These are phyloP conservation scores for Dromococcyx pavoninus DNA, from an alignment of 2,797 vertebrate genomes.

Conservation along the genomic window DNA sequence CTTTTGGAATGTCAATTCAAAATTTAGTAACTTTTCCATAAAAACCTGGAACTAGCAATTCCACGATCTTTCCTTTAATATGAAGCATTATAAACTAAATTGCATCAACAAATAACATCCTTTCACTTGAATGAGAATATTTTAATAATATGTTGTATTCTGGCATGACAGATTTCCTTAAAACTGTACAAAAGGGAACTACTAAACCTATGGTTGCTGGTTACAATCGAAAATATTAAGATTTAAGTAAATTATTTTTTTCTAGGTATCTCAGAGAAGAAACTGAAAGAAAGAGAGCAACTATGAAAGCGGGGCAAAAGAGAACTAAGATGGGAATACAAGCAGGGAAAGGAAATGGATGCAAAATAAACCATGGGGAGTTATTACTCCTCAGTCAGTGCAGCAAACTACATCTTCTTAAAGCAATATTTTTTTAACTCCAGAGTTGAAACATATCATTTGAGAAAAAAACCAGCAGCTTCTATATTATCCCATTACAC, in stretches of 20 bases:
- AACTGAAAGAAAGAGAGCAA: background rate
- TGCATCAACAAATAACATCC: background rate
- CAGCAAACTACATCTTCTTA: background rate
- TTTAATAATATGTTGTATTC: background rate
- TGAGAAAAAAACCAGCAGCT: background rate
- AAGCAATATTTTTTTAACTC: background rate
- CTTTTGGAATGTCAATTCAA: background rate
- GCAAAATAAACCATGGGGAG: background rate
- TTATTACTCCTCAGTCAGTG: background rate
- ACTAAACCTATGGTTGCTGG: background rate
- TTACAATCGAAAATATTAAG: background rate
- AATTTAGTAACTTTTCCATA: background rate
- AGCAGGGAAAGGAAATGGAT: background rate
- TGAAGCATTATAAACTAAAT: background rate
- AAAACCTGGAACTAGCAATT: background rate
- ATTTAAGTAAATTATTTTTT: background rate
- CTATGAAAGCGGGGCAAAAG: background rate
- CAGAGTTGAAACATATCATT: accelerated
- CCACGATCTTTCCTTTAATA: background rate
- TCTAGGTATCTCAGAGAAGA: background rate
- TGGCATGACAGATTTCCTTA: background rate
- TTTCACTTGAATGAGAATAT: background rate
- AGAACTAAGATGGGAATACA: background rate
- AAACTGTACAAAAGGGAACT: background rate
- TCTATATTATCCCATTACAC: background rate